Evolutionary conservation across 1,140 invertebrate genomes (phyloP).

Genomic region (Caenorhabditis briggsae): DNA sequence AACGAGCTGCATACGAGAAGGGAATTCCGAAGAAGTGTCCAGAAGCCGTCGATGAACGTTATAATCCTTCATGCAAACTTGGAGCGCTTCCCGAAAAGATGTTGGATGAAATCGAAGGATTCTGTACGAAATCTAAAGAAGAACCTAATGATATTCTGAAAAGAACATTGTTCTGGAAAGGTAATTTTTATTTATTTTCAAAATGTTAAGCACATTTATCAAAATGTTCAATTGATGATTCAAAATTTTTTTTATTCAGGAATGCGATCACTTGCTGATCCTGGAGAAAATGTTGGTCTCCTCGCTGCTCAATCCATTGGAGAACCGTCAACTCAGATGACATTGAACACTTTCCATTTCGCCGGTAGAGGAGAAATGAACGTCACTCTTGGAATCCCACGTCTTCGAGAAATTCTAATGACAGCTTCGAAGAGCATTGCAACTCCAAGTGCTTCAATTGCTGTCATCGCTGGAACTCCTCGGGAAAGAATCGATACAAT

Average conservation of each 20-base stretch:
- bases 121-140: constrained; percentile 53
- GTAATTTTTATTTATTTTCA: constrained; percentile 24
- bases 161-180: constrained; percentile 75
- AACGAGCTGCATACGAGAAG: constrained; percentile 53
- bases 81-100: constrained; percentile 75
- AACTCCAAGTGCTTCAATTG: constrained; percentile 85
- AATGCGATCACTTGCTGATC: constrained; percentile 85
- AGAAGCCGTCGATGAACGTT: constrained; percentile 60
- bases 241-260: constrained; percentile 75
- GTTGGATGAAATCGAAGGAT: constrained; percentile 70
- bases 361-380: constrained; percentile 99
- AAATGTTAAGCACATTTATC: too few species aligned
- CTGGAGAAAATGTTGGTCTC: constrained; percentile 95
- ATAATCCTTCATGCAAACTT: constrained; percentile 61
- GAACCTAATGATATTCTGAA: constrained; percentile 55
- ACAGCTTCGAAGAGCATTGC: constrained; percentile 90
- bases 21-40: constrained; percentile 52
- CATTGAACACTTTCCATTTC: constrained; percentile 99
- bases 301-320: constrained; percentile 94
- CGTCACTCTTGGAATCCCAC: constrained; percentile 92
- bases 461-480: constrained; percentile 73
- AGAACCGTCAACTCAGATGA: constrained; percentile 99
- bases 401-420: constrained; percentile 96
- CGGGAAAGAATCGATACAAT: constrained; percentile 82
- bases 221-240: background rate